Evolutionary conservation across 2,797 vertebrate genomes (phyloP).

Genomic region (Sebastes itinus): DNA sequence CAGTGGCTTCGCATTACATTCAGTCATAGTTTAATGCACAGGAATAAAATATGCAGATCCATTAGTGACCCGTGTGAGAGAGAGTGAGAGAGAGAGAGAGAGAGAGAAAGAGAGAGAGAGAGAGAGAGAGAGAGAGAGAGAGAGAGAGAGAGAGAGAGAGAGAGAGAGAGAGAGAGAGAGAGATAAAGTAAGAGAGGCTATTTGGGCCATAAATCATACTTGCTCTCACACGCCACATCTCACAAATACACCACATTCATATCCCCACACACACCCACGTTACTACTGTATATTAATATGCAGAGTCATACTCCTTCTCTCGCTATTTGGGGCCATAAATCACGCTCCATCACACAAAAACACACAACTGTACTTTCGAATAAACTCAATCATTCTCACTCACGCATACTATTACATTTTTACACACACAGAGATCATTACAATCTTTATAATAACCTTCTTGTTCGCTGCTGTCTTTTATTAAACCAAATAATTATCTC

Average conservation of each 20-base stretch:
- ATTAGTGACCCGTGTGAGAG: constrained; percentile 22
- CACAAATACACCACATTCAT: neutral
- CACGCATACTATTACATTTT: neutral
- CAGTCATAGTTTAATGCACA: constrained; percentile 21
- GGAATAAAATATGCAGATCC: constrained; percentile 27
- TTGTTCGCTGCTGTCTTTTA: no score
- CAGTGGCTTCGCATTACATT: neutral
- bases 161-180: neutral
- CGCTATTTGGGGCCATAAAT: constrained; percentile 34
- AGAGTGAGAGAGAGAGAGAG: neutral
- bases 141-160: no score
- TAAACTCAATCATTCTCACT: neutral
- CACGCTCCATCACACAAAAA: neutral
- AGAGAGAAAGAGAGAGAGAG: neutral
- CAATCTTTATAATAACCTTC: no score
- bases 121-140: neutral
- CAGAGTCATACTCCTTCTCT: neutral
- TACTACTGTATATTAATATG: neutral
- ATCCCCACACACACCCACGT: neutral
- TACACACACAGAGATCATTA: neutral
- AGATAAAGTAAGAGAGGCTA: neutral
- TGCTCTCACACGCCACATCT: neutral
- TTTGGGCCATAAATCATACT: constrained; percentile 38
- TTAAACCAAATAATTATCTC: no score
- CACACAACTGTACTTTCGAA: neutral